Percentiles rank a stretch among this genome's conserved stretches.
These are phyloP conservation scores for Heteromyza rotundicornis DNA, from an alignment of 2,888 invertebrate species.

Conservation along the genomic window DNA sequence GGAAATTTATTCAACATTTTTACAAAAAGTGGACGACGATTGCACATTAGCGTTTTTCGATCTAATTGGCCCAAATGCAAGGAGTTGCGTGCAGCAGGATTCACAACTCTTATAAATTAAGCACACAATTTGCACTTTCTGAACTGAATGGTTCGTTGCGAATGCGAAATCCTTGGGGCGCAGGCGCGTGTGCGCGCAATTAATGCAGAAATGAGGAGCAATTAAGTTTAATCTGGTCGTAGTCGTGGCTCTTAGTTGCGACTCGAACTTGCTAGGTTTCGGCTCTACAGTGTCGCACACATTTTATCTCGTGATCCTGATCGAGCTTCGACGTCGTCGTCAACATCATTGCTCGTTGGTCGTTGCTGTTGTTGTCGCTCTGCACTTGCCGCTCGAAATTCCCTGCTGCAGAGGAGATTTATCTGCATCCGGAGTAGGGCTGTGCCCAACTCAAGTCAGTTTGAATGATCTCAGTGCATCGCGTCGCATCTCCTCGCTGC, in stretches of 20 bases:
- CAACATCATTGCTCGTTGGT: no score
- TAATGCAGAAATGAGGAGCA: conserved; percentile 54
- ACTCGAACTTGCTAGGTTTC: neutral
- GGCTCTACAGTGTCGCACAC: conserved; percentile 19
- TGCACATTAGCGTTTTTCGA: no score
- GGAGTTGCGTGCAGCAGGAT: no score
- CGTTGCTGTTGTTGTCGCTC: neutral
- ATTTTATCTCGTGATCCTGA: conserved; percentile 48
- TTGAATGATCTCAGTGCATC: conserved; percentile 49
- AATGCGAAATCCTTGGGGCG: no score
- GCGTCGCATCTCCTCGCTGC: conserved; percentile 42
- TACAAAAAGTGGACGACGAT: no score
- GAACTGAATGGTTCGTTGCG: conserved; percentile 8
- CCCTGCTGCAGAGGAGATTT: conserved; percentile 38
- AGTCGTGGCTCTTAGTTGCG: no score
- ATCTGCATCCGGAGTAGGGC: conserved; percentile 54
- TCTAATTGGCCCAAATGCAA: no score
- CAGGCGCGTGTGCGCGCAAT: conserved; percentile 49
- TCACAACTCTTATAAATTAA: no score
- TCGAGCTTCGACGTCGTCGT: conserved; percentile 42
- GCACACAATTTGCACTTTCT: neutral
- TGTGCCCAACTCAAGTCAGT: conserved; percentile 31
- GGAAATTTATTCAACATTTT: neutral
- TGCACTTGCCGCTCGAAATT: neutral
- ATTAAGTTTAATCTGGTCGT: conserved; percentile 43